A percentile compares a stretch with the other conserved stretches of the same genome.
phyloP scores from a whole-genome alignment of 2,797 vertebrate species.

The Pseudochirops corinnae region DNA sequence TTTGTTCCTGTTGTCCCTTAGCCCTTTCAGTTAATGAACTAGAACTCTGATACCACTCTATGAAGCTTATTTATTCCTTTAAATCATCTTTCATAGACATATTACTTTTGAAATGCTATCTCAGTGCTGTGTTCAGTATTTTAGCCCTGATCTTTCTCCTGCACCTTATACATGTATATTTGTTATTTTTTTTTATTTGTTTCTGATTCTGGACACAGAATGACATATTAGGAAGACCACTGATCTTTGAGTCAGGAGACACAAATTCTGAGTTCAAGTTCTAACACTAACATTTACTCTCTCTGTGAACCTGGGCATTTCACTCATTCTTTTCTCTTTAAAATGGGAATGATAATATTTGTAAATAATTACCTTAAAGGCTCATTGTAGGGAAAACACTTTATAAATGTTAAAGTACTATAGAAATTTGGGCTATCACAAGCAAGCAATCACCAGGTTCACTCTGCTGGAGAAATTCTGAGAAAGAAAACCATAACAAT shows the following conservation, averaged over 20 bases:
- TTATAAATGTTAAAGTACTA: not conserved
- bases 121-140: not conserved
- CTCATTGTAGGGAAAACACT: not conserved
- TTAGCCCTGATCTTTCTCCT: not conserved
- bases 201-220: not conserved
- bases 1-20: not conserved
- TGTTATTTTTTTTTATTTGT: not conserved
- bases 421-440: not conserved
- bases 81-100: not conserved
- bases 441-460: not conserved
- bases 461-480: not conserved
- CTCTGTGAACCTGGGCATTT: not conserved
- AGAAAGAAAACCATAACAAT: conserved; percentile 44
- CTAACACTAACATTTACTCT: not conserved
- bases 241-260: not conserved
- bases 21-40: not conserved
- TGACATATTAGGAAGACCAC: not conserved
- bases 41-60: not conserved
- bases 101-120: not conserved
- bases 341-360: not conserved
- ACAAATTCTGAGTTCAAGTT: not conserved
- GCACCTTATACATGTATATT: not conserved
- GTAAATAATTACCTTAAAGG: not conserved
- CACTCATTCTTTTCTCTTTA: not conserved
- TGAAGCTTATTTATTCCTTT: not conserved